Base-by-base conservation (phyloP, 2,797 vertebrate species). In the Toxotes lorentzi region DNA sequence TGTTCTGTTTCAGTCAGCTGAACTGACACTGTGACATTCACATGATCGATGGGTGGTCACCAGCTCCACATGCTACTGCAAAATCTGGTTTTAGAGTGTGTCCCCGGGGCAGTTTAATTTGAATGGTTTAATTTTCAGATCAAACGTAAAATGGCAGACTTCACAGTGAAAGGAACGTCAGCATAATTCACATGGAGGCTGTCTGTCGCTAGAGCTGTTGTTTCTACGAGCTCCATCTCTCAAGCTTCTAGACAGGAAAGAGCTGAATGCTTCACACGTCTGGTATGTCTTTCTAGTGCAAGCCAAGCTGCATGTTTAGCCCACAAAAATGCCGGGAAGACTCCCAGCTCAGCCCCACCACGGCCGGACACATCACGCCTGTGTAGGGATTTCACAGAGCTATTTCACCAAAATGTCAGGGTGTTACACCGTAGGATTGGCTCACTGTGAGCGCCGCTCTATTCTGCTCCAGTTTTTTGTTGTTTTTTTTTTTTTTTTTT, bases 231-330 rank as follows among this genome's bases (percentile, higher is more conserved):
- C 76, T 56, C 78, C 87, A 58, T 89, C 84, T 85, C 89, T 81
- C 88, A 24, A 30, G 76, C 87, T 79, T 69, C 61, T 80, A 93
- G 92, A 93, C 92, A 91, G 92, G 89, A 93, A 93, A 77, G 83
- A 87, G 86, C 82, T 76, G 88, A 87, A 88, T 90, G 92, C 89
- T 92, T 92, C 91, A 92, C 91, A 79, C 60, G 90, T 94, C 92
- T 95, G 93, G 91, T 93, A 94, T 94, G 91, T 85, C 92, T 93
- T 92, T 94, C 88, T 90, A 90, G 86, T 90, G 80, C 79, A 7
- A 88, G 92, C 93, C 91, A 93, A 93, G 92, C 86, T 86, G 90
- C 91, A 83, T 90, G 92, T 93, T 92, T 90, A 90, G 85, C 90
- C 92, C 92, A 92, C 93, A 93, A 91, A 90, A 91, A 94, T 93